Evolutionary conservation across 2,797 vertebrate species (phyloP).

Genomic region (Ispidina lecontei): DNA sequence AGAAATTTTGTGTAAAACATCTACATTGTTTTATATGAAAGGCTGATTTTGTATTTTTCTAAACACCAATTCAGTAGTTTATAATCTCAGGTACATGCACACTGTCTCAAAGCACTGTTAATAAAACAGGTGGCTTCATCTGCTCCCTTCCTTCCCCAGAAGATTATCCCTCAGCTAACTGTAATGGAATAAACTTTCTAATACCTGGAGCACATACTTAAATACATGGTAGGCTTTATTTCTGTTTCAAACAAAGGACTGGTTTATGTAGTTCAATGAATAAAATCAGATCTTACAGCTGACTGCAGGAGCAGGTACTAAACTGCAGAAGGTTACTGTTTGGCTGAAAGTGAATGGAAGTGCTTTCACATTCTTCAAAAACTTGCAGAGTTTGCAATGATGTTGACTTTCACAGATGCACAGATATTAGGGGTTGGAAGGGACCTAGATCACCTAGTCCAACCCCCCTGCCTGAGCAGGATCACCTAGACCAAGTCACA

Average conservation of each 20-base stretch:
- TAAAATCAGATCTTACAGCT: not conserved
- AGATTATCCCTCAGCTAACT: not conserved
- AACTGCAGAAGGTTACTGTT: constrained; percentile 6
- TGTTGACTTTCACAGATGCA: constrained; percentile 2
- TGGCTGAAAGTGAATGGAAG: constrained; percentile 19
- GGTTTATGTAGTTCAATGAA: not conserved
- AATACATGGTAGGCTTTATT: not conserved
- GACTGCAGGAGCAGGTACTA: not conserved
- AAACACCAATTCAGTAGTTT: not conserved
- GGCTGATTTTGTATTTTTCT: not conserved
- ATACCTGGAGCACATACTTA: constrained; percentile 18
- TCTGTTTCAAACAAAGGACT: constrained; percentile 13
- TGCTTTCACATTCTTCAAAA: constrained; percentile 19
- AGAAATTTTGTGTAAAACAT: not conserved
- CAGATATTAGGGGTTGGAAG: no score
- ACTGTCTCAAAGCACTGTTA: not conserved
- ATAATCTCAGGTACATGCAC: not conserved
- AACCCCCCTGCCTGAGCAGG: no score
- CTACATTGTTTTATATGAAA: not conserved
- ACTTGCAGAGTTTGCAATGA: not conserved
- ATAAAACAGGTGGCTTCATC: not conserved
- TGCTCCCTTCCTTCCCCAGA: not conserved
- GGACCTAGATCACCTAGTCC: no score
- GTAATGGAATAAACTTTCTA: not conserved
- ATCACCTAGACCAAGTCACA: no score